A percentile compares a stretch with the other conserved stretches of the same genome.
Evolutionary conservation across 2,113 vertebrate genomes (phyloP).

Genomic region (Astatotilapia flaviijosephi): DNA sequence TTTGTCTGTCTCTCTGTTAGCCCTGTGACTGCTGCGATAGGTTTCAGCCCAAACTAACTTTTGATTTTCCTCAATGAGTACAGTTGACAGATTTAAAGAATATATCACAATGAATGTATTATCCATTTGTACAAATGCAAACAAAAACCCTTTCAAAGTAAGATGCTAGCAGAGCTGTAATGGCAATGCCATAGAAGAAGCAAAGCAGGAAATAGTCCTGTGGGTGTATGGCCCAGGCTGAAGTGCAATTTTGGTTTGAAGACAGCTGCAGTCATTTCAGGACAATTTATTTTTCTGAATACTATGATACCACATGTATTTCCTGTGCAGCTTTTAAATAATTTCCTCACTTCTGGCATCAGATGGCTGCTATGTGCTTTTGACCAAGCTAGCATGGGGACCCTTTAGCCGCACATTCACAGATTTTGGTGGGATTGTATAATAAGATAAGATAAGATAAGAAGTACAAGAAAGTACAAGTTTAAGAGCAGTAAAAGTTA

Average conservation of each 20-base stretch:
- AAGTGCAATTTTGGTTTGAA: background rate
- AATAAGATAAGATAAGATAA: background rate
- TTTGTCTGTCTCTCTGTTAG: background rate
- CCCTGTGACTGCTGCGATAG: background rate
- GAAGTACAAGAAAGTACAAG: no score
- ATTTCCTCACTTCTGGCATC: background rate
- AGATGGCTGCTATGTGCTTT: background rate
- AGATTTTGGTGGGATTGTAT: background rate
- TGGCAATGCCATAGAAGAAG: background rate
- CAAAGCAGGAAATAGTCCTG: background rate
- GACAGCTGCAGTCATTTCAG: background rate
- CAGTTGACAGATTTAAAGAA: background rate
- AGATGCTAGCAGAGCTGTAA: background rate
- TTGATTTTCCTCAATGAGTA: background rate
- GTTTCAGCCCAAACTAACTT: background rate
- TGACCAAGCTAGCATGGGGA: background rate
- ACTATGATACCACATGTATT: background rate
- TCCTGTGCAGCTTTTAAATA: accelerated
- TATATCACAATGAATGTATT: background rate
- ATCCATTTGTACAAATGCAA: background rate
- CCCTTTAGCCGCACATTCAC: accelerated
- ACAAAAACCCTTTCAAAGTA: background rate
- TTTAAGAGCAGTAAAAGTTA: no score
- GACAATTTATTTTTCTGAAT: background rate
- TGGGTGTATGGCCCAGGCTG: accelerated